phyloP scores from a whole-genome alignment of 2,113 vertebrate species.

The Pseudorectes ferrugineus region DNA sequence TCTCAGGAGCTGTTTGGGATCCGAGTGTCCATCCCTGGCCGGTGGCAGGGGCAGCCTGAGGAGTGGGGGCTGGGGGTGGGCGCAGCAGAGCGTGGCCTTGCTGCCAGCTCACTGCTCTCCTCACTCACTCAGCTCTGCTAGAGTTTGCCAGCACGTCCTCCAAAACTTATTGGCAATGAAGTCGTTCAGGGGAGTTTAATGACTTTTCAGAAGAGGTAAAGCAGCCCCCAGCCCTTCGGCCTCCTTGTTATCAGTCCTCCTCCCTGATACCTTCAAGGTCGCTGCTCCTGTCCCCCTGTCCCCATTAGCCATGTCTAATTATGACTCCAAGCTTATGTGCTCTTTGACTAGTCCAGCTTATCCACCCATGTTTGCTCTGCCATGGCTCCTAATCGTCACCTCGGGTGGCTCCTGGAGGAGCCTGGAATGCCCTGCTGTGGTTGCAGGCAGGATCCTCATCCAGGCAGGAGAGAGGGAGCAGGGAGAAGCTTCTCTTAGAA shows the following conservation, averaged over 20 bases:
- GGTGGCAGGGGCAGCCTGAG: not conserved
- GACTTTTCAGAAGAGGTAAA: not conserved
- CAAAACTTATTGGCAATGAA: not conserved
- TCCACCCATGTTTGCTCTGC: not conserved
- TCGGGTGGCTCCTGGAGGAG: not conserved
- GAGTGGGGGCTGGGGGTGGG: not conserved
- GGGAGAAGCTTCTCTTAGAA: not conserved
- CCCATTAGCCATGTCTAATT: not conserved
- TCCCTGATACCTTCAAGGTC: not conserved
- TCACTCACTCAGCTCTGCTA: not conserved
- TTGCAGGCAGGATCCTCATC: not conserved
- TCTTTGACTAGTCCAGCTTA: not conserved
- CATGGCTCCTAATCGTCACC: not conserved
- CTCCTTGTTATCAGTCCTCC: not conserved
- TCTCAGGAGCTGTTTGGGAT: not conserved
- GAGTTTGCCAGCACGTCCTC: not conserved
- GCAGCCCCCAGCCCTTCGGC: not conserved
- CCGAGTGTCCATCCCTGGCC: accelerated
- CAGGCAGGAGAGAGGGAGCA: not conserved
- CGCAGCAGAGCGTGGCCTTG: accelerated
- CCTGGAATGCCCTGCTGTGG: not conserved
- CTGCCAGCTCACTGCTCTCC: not conserved
- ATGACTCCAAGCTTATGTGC: not conserved
- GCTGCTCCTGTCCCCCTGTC: not conserved
- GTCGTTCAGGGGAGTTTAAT: not conserved